phyloP scores from a whole-genome alignment of 2,797 vertebrate genomes.

The Cebuella pygmaea region DNA sequence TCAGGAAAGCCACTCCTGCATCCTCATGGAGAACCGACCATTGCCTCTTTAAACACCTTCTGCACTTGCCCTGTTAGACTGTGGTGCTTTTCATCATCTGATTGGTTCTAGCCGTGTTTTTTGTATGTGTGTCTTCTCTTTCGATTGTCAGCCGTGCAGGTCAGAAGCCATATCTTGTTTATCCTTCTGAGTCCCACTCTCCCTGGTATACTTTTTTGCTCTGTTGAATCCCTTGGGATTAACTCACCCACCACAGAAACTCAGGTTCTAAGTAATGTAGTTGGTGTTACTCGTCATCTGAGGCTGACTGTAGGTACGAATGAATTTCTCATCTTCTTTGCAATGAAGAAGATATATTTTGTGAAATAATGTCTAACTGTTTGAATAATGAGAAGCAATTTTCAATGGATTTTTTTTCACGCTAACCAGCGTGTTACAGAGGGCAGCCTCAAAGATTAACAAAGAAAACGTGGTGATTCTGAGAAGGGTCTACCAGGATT shows the following conservation, averaged over 20 bases:
- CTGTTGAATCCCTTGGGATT: neutral
- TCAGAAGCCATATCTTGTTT: neutral
- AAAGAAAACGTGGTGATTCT: neutral
- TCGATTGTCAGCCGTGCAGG: neutral
- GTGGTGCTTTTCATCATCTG: neutral
- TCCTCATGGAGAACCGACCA: neutral
- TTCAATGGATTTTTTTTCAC: neutral
- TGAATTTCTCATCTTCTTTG: neutral
- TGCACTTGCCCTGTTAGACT: neutral
- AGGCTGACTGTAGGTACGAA: neutral
- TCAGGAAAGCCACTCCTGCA: neutral
- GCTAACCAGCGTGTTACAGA: neutral
- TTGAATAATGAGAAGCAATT: conserved; percentile 2
- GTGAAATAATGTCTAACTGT: neutral
- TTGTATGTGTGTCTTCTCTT: neutral
- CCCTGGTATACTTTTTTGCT: neutral
- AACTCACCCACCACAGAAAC: neutral
- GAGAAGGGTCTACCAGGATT: neutral
- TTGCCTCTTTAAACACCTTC: neutral
- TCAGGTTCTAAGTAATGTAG: neutral
- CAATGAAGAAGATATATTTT: neutral
- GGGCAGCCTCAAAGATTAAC: neutral
- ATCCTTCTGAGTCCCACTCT: neutral
- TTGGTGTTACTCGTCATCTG: neutral
- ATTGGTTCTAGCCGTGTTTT: neutral